Conservation (phyloP, 2,113 vertebrate species). For the Microcebus ravelobensis region DNA sequence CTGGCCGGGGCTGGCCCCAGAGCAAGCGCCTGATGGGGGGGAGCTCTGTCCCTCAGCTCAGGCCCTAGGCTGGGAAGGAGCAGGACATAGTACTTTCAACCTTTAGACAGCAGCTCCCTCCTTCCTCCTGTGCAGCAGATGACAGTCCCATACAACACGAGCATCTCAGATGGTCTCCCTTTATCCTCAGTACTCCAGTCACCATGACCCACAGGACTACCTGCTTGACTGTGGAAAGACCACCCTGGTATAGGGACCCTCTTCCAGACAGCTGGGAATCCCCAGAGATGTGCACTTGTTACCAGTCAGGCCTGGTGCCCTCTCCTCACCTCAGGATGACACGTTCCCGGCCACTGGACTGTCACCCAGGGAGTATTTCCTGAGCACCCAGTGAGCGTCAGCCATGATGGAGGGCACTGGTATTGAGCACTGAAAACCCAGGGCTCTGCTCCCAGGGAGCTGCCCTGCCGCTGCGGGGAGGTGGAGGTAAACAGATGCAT, state of each 20-base stretch:
- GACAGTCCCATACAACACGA: not conserved
- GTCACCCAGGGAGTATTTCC: not conserved
- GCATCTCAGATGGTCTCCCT: not conserved
- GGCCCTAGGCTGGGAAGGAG: not conserved
- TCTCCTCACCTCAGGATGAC: not conserved
- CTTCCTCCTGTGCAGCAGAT: not conserved
- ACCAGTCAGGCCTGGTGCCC: not conserved
- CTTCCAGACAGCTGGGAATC: not conserved
- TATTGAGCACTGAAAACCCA: no score
- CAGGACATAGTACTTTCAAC: not conserved
- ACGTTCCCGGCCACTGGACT: not conserved
- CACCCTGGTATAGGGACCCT: not conserved
- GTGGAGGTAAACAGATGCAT: not conserved
- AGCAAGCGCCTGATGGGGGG: no score
- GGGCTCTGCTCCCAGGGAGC: no score
- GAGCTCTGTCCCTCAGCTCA: not conserved
- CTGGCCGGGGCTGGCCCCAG: not conserved
- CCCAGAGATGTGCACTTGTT: not conserved
- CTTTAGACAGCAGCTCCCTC: not conserved
- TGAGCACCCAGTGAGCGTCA: not conserved
- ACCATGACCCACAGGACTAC: fast-evolving
- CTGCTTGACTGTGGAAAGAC: not conserved
- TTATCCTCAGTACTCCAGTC: not conserved
- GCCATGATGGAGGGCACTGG: not conserved
- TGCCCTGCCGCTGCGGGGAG: no score